Base-by-base conservation (phyloP, 2,888 invertebrate species). In the Miltochrista miniata region DNA sequence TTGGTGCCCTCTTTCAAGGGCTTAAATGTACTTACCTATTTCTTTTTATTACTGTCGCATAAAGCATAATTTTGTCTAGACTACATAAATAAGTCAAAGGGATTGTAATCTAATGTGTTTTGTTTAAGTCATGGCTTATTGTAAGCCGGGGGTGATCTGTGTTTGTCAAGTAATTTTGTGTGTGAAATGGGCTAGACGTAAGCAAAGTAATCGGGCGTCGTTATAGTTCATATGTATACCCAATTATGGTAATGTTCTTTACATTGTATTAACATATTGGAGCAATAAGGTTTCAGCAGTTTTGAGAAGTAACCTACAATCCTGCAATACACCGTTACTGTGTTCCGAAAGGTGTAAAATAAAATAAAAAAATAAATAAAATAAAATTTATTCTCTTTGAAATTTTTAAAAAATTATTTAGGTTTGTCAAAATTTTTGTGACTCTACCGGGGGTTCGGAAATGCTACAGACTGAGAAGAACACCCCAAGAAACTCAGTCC, bases 1-100 rank as follows among this genome's bases (percentile, higher is more conserved):
- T 81, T 65, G 57, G 34, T 33, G 65, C 72, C 38, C 71, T 60
- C 60, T 59, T 51, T 52, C 68, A 71, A 73, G 73, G 65, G 56
- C 70, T 59, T 41, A 62, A 66, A 60, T 62, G 64, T 67, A 62
- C 62, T 68, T 68, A 76, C 72, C 73, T 60, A 67, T 24, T 24
- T 24, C 18, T 67, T 64, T 64, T 60, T 65, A 68, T 77, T 69
- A 76, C 65, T 70, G 68, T 70, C 67, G 58, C 67, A 73, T 76
- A 77, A 74, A 79, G 70, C 70, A 74, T 66, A 66, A 61, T 76
- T 72, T 70, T 56, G 79, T 82, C 81, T 81, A 81, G 80, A 81
- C 79, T 61, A 56, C 65, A 59, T 61, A 64, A 69, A 74, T 71
- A 71, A 64, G 72, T 76, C 73, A 72, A 60, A 67, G 59, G 65